Percentiles rank a stretch among this genome's conserved stretches.
Evolutionary conservation across 2,113 vertebrate genomes (phyloP).

Genomic region (Aix galericulata): DNA sequence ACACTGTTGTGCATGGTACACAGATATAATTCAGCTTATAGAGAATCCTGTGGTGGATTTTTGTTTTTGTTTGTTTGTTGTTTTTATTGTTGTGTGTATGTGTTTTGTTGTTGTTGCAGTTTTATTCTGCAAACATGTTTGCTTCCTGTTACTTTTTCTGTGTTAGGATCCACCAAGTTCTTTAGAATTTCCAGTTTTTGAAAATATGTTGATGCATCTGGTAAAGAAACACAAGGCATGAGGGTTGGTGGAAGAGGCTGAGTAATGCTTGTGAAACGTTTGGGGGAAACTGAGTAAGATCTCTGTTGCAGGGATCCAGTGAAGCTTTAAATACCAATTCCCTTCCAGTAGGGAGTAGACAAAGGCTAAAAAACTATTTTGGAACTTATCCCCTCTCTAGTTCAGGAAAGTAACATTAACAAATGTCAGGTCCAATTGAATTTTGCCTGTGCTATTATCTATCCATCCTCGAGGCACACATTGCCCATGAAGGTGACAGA

Average conservation of each 20-base stretch:
- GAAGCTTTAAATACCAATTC: not conserved
- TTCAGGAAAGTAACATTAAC: not conserved
- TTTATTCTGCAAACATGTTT: not conserved
- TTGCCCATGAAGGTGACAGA: not conserved
- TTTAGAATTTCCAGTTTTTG: not conserved
- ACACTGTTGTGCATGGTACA: not conserved
- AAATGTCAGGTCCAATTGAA: not conserved
- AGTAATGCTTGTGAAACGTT: not conserved
- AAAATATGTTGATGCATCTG: not conserved
- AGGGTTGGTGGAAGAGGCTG: not conserved
- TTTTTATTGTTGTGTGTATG: not conserved
- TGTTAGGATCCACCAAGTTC: not conserved
- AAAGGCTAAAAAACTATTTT: not conserved
- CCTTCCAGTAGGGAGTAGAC: not conserved
- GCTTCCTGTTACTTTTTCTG: not conserved
- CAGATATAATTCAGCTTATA: not conserved
- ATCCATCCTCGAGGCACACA: not conserved
- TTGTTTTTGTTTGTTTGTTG: not conserved
- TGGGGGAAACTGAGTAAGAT: not conserved
- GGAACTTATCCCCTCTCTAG: not conserved
- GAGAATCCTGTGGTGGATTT: not conserved
- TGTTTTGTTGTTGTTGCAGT: not conserved
- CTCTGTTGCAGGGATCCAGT: not conserved
- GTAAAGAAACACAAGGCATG: not conserved
- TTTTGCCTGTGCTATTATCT: not conserved